A percentile compares a stretch with the other conserved stretches of the same genome.
Conservation (phyloP, 1,140 invertebrate species). For the Geopemphigus sp. region DNA sequence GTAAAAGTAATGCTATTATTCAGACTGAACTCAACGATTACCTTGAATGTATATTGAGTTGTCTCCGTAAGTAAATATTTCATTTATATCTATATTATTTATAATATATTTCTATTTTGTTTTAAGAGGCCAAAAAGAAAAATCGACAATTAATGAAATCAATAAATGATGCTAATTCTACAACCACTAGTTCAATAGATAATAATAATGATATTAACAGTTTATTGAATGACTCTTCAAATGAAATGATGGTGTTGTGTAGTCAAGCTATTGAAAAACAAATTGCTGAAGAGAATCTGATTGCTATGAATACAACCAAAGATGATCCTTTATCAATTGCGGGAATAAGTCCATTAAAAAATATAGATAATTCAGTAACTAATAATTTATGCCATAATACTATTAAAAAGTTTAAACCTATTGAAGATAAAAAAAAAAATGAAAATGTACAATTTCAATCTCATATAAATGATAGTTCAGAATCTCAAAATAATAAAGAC, state of each 20-base stretch:
- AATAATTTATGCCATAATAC: not conserved
- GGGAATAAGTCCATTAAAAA: conserved; percentile 17
- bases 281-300: not conserved
- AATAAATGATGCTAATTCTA: not conserved
- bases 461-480: not conserved
- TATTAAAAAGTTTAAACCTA: conserved; percentile 15
- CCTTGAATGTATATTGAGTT: conserved; percentile 20
- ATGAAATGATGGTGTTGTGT: conserved; percentile 28
- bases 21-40: conserved; percentile 25
- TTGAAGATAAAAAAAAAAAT: not conserved
- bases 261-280: conserved; percentile 35
- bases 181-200: not conserved
- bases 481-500: not conserved
- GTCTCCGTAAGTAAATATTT: conserved; percentile 20
- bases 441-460: not conserved
- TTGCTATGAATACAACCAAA: not conserved
- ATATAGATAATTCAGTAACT: not conserved
- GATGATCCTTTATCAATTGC: not conserved
- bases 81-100: no score
- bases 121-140: not conserved
- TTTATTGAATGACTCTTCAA: conserved; percentile 17
- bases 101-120: not conserved
- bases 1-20: not conserved
- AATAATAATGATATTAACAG: not conserved
- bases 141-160: conserved; percentile 9